Base-by-base conservation (phyloP, 2,797 vertebrate genomes). In the Esox masquinongy region DNA sequence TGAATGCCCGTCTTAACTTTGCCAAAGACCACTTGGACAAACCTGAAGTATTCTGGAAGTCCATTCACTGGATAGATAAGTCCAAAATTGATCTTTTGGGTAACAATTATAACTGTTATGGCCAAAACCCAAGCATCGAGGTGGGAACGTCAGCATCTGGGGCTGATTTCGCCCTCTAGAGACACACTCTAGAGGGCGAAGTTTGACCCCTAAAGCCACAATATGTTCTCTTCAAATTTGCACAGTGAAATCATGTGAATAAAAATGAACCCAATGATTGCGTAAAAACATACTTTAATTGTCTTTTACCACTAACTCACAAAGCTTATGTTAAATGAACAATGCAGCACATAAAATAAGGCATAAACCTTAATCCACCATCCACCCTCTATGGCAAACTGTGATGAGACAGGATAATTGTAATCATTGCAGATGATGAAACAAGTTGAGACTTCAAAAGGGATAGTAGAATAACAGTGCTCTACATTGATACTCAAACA, bases 261-360 rank as follows among this genome's bases (percentile, higher is more conserved):
- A 5, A 53, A 71, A 53, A 17, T 24, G 3, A 9, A 26, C 50
- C 7, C 17, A 53, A 34, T 71, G 15, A 29, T 53, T 71, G 70
- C 70, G 51, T 34, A 29, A 31, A 53, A 71, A 71, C 70, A 53
- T 36, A 68, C 8, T 71, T 71, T 71, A 31, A 50, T 50, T 50
- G 16, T 2, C 43, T 2, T 71, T 53, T 22, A 69, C 47, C 12
- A 31, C 49, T 53, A 53, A 31, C 17, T 31, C 6, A 19, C 26
- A 17, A 11, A 24, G 17, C 26, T 31, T n/a, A 71, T 17, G 17
- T 34, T 29, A 29, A 29, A 66, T 29, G 19, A 59, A 24, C 56
- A 59, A n/a, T 5, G 43, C 12, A 16, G 43, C 22, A 50, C 24
- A 70, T 6, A 51, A 12, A 24, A 51, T 56, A 56, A 56, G 53